A percentile compares a stretch with the other conserved stretches of the same genome.
Evolutionary conservation across 2,797 vertebrate genomes (phyloP).

Genomic region (Nyctalus aviator): DNA sequence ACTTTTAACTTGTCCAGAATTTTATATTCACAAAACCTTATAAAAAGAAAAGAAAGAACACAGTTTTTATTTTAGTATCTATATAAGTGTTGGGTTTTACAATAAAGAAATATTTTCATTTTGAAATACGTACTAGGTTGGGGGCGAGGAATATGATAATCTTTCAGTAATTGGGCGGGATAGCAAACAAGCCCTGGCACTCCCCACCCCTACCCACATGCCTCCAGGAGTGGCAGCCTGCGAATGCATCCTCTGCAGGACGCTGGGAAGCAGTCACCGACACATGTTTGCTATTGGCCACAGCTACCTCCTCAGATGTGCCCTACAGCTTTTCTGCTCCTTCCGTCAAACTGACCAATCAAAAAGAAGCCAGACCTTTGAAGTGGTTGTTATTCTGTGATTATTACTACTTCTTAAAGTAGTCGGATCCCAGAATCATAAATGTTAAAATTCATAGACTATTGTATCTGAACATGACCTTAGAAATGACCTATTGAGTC

Average conservation of each 20-base stretch:
- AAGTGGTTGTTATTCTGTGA: neutral
- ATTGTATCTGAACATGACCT: neutral
- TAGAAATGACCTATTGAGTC: slow-evolving; percentile 37
- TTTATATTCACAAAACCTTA: slow-evolving; percentile 20
- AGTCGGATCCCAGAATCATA: neutral
- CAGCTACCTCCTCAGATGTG: neutral
- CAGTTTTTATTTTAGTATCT: neutral
- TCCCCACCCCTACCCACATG: accelerated
- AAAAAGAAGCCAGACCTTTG: slow-evolving; percentile 1
- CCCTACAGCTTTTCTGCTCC: neutral
- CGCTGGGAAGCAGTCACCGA: neutral
- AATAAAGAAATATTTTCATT: slow-evolving; percentile 17
- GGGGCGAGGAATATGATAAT: neutral
- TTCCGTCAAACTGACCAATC: neutral
- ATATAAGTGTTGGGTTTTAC: neutral
- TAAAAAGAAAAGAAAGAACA: neutral
- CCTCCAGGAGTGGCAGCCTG: neutral
- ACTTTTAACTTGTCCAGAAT: slow-evolving; percentile 35
- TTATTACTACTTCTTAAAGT: slow-evolving; percentile 19
- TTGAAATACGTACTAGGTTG: neutral
- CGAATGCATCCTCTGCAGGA: neutral
- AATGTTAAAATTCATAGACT: slow-evolving; percentile 49
- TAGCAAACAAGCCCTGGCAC: neutral
- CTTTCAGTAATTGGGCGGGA: neutral
- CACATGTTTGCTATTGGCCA: neutral